phyloP scores from a whole-genome alignment of 2,113 vertebrate genomes.

The Sitta europaea region DNA sequence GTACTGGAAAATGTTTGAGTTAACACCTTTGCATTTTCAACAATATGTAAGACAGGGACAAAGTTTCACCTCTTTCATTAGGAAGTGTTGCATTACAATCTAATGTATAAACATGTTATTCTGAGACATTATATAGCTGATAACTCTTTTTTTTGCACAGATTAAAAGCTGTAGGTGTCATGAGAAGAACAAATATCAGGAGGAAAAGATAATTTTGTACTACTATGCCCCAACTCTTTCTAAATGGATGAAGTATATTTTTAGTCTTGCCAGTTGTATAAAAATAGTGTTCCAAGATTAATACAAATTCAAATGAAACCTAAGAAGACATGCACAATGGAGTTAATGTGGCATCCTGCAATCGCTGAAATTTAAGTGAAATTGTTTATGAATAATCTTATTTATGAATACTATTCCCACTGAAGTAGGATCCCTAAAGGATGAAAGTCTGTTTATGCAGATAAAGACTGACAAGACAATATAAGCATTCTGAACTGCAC shows the following conservation, averaged over 20 bases:
- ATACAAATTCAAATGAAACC: not conserved
- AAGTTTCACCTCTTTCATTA: not conserved
- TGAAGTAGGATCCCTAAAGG: not conserved
- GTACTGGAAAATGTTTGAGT: accelerated
- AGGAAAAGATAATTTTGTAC: not conserved
- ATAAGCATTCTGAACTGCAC: not conserved
- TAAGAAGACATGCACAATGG: not conserved
- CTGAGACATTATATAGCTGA: not conserved
- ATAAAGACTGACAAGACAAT: not conserved
- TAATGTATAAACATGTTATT: not conserved
- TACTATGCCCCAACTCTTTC: not conserved
- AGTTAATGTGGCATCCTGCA: not conserved
- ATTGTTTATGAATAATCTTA: not conserved
- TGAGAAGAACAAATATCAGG: not conserved
- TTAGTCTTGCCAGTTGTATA: not conserved
- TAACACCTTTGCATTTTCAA: not conserved
- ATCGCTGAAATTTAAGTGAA: not conserved
- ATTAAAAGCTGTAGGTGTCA: not conserved
- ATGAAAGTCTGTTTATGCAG: not conserved
- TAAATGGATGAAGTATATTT: not conserved
- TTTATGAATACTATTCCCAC: not conserved
- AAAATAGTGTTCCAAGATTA: not conserved
- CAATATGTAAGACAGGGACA: not conserved
- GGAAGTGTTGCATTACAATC: not conserved
- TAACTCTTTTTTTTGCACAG: not conserved